Conservation (phyloP, 2,797 vertebrate species). For the Sciaenops ocellatus region DNA sequence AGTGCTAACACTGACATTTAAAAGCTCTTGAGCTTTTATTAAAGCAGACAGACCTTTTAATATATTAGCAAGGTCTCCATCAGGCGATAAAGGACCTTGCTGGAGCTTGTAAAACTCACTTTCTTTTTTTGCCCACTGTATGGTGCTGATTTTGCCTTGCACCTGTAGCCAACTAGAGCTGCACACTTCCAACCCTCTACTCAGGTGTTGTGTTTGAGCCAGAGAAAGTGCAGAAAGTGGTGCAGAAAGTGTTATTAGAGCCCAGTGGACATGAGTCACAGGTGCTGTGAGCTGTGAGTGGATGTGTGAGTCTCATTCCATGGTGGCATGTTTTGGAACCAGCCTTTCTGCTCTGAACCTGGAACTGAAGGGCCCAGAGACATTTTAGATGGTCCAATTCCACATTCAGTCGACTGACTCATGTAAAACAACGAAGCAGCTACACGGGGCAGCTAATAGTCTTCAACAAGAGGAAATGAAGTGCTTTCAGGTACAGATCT, state of each 20-base stretch:
- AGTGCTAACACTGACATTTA: not conserved
- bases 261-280: conserved; percentile 11
- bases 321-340: not conserved
- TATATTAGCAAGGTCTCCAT: not conserved
- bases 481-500: conserved; percentile 18
- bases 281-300: not conserved
- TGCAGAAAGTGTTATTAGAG: not conserved
- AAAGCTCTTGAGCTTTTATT: not conserved
- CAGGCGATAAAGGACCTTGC: not conserved
- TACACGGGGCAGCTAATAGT: not conserved
- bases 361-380: not conserved
- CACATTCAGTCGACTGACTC: not conserved
- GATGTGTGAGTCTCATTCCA: not conserved
- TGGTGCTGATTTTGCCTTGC: not conserved
- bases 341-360: conserved; percentile 4
- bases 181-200: not conserved
- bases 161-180: not conserved
- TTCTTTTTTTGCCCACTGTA: not conserved
- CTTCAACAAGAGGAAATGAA: conserved; percentile 12
- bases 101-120: not conserved
- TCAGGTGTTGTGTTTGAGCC: not conserved
- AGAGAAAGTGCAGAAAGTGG: not conserved
- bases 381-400: not conserved
- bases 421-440: not conserved
- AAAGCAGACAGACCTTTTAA: not conserved